Base-by-base conservation (phyloP, 2,797 vertebrate genomes). In the Salmo trutta region DNA sequence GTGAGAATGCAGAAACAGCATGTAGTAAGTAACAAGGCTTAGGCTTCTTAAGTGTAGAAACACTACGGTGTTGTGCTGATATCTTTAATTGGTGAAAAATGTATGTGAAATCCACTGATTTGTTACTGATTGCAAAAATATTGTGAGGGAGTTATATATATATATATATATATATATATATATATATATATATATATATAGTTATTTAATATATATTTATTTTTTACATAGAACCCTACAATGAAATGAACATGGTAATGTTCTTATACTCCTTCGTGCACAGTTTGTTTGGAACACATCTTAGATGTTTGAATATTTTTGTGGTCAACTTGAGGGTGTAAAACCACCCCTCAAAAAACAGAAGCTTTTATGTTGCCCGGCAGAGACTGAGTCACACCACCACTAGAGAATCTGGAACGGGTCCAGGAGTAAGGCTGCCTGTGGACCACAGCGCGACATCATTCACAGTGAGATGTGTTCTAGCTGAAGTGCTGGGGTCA, bases 351-450 rank as follows among this genome's bases (percentile, higher is more conserved):
- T 68, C 56, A 76, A 24, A 75, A 75, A 75, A 81, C 83, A 81
- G 73, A 84, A 75, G 24, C 85, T 79, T 41, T 83, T 78, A 86
- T 91, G 82, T 82, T 81, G 83, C 81, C 85, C 73, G 86, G 87
- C 81, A 54, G 72, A 82, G 83, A 90, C 88, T 88, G 91, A 89
- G 89, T 90, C 87, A 91, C 93, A 93, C 89, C 91, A 90, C 88
- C 90, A 92, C 91, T 89, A 90, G 88, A 93, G 89, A 89, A 89
- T 79, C 86, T 91, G 83, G 87, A 92, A 92, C 90, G 89, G 89
- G 86, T 91, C 88, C 90, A 91, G 77, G 59, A 83, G 79, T 82
- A 86, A 84, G 83, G 79, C 85, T 75, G 90, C 87, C 85, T 83
- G 83, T 74, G 85, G 67, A 73, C 87, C 87, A 86, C 87, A 79